These are phyloP conservation scores for Meteorus sp. DNA, from an alignment of 1,140 invertebrate genomes.

Conservation along the genomic window DNA sequence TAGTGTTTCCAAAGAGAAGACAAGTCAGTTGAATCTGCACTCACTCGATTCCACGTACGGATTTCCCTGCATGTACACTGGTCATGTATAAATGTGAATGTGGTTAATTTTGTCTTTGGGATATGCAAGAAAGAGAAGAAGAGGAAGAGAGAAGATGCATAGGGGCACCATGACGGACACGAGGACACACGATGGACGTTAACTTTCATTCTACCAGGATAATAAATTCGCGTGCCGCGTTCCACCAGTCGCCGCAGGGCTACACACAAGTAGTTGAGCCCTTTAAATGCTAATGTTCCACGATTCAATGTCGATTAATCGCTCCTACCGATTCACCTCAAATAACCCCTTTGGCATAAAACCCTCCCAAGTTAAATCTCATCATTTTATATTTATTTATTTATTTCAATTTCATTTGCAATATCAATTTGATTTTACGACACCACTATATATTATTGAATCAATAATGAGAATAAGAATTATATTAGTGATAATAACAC, in stretches of 20 bases:
- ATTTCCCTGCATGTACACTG: too few species aligned
- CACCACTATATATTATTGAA: too few species aligned
- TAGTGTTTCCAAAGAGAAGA: too few species aligned
- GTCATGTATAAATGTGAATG: too few species aligned
- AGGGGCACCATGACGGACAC: not conserved
- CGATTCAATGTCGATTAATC: conserved; percentile 31
- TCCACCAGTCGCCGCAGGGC: conserved; percentile 20
- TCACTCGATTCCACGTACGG: too few species aligned
- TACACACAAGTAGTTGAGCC: conserved; percentile 27
- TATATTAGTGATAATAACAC: too few species aligned
- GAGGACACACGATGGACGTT: conserved; percentile 27
- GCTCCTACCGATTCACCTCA: conserved; percentile 27
- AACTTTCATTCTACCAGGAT: conserved; percentile 27
- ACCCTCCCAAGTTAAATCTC: not conserved
- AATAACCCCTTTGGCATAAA: conserved; percentile 17
- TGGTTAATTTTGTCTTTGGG: not conserved
- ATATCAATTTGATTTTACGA: too few species aligned
- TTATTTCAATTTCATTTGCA: too few species aligned
- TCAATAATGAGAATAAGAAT: too few species aligned
- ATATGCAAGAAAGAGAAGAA: not conserved
- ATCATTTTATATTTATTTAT: too few species aligned
- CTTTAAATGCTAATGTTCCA: conserved; percentile 35
- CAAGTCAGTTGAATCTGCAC: too few species aligned
- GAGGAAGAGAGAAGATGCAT: not conserved
- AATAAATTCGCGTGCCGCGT: conserved; percentile 31